Base-by-base conservation (phyloP, 2,888 invertebrate genomes). In the Drosophila anomelani region DNA sequence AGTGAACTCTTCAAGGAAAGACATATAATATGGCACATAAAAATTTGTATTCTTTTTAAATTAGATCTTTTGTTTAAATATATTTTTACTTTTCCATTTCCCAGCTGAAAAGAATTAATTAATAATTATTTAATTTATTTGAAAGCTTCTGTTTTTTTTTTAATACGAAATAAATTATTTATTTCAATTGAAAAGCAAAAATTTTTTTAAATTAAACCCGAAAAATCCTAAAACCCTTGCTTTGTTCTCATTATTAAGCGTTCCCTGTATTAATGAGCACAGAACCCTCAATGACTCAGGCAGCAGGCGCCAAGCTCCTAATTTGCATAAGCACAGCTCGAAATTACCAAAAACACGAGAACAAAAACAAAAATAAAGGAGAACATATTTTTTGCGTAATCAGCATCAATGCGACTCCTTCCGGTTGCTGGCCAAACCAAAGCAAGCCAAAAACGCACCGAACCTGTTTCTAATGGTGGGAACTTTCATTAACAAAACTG, bases 381-480 rank as follows among this genome's bases (percentile, higher is more conserved):
- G n/a, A 47, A 36, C 39, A 34, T 55, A 47, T 60, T 49, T 63
- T 64, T 74, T 85, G 76, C 82, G 80, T 70, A 85, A 83, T 81
- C 79, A 78, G 76, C 76, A 55, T 61, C 68, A 32, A 49, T 29
- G 57, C 76, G 72, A 75, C 79, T 78, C 72, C 75, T 83, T 85
- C 76, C 81, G 80, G 72, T 72, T 62, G 64, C 54, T 34, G 54
- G 64, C 46, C 47, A 60, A 58, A 59, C 49, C 59, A 39, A 41
- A 51, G 36, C 60, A 20, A 60, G 47, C 32, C 47, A 32, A 47
- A 64, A 66, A 68, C 68, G 68, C 68, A 68, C 67, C 66, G 77
- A 85, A 85, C 88, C 85, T 82, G 85, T 85, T 85, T 87, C 85
- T 85, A 85, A 85, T 83, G 85, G 79, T 87, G 82, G 85, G 85